Base-by-base conservation (phyloP, 1,140 invertebrate genomes). In the Psilanteris sp. region DNA sequence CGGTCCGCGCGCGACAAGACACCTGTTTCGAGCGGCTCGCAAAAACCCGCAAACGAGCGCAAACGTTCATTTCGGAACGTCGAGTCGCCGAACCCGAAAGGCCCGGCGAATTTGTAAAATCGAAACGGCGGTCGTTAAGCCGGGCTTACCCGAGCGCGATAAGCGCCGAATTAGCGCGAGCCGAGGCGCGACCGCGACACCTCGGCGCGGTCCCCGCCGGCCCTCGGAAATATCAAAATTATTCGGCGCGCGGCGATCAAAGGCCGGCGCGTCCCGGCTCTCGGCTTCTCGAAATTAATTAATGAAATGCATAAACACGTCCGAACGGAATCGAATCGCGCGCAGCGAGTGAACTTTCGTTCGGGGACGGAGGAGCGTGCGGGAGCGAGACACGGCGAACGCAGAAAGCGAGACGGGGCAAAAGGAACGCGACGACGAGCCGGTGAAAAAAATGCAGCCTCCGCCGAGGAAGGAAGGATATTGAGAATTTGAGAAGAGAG, bases 291-390 rank as follows among this genome's bases (percentile, higher is more conserved):
- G 55, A 54, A 64, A 77, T 77, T 70, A 77, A 77, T 77, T 77
- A 77, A 77, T 71, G 73, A 77, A 71, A 77, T 71, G 74, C 74
- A 77, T 77, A 77, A 77, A 75, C 67, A 76, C 57, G 67, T 71
- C 61, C 59, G 66, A 34, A 67, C 24, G 61, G 62, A 77, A 55
- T 62, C 54, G 64, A 71, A 59, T 55, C 48, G 74, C 54, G 66
- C 64, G 55, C 46, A 52, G 57, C 59, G 73, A 76, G 70, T 70
- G 72, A 75, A 75, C 57, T 76, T 76, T 57, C n/a, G 46, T 26
- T 36, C 20, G 32, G 26, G 32, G 18, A 34, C 16, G 15, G 14
- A 26, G n/a, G 26, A 4, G 27, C 36, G 37, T 41, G 9, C 7
- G 39, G 13, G 39, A 39, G 22, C 15, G 36, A 41, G 7, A 3